Evolutionary conservation across 2,797 vertebrate genomes (phyloP).

Genomic region (Falco naumanni): DNA sequence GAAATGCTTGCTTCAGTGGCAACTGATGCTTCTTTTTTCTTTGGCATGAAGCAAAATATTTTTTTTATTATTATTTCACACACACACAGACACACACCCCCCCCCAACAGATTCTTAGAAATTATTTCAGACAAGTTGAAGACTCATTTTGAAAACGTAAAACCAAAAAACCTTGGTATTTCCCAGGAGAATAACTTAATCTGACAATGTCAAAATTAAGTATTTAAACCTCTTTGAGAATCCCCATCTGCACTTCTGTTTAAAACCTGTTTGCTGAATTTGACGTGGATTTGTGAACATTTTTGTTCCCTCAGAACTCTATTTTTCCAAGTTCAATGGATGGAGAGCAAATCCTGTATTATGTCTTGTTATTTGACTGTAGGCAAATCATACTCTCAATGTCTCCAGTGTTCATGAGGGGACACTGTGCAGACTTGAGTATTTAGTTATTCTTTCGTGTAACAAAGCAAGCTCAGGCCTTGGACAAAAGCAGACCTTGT

Average conservation of each 20-base stretch:
- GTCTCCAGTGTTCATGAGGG: not conserved
- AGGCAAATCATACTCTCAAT: not conserved
- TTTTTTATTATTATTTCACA: not conserved
- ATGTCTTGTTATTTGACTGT: not conserved
- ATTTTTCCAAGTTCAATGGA: not conserved
- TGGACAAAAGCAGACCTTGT: not conserved
- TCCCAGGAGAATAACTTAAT: not conserved
- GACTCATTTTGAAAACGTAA: not conserved
- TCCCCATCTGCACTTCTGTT: not conserved
- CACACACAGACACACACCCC: no score
- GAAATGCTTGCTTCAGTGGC: not conserved
- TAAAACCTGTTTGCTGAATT: not conserved
- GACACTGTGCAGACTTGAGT: fast-evolving
- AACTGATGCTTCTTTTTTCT: not conserved
- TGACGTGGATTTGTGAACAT: fast-evolving
- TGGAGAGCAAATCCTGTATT: not conserved
- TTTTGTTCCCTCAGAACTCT: not conserved
- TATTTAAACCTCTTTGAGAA: not conserved
- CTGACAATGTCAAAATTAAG: not conserved
- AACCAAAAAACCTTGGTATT: not conserved
- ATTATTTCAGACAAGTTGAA: not conserved
- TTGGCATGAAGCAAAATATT: not conserved
- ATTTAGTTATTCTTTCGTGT: not conserved
- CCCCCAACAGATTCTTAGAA: not conserved
- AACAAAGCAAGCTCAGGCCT: not conserved